Percentiles rank a stretch among this genome's conserved stretches.
Evolutionary conservation across 2,888 invertebrate species (phyloP).

Genomic region (Lingula anatina): DNA sequence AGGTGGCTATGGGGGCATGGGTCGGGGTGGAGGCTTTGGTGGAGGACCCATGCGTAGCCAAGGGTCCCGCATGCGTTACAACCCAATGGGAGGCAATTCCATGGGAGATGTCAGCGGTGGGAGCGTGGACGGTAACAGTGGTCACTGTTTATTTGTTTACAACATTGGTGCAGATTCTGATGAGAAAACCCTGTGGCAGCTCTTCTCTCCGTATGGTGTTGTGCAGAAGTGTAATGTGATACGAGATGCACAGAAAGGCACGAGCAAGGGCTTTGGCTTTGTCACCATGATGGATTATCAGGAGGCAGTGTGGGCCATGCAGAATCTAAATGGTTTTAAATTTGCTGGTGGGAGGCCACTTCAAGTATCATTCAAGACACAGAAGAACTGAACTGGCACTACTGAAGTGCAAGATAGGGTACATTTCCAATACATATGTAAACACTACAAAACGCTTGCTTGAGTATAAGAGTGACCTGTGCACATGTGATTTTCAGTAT

Average conservation of each 20-base stretch:
- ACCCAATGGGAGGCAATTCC: conserved; percentile 16
- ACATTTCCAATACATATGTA: too few relatives aligned
- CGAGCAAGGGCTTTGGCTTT: conserved; percentile 52
- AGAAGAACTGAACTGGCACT: neutral
- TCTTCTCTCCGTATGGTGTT: conserved; percentile 50
- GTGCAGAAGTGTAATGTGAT: conserved; percentile 52
- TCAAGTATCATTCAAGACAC: conserved; percentile 41
- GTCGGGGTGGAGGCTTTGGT: conserved; percentile 4
- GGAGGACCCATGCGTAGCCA: conserved; percentile 20
- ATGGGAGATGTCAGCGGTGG: conserved; percentile 9
- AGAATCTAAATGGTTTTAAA: conserved; percentile 46
- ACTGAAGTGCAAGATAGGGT: too few relatives aligned
- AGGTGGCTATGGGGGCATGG: conserved; percentile 4
- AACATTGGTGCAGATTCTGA: conserved; percentile 51
- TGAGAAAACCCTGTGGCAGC: conserved; percentile 47
- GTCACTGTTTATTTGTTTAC: conserved; percentile 49
- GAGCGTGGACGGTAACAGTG: conserved; percentile 9
- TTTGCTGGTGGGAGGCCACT: conserved; percentile 42
- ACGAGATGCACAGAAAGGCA: conserved; percentile 39
- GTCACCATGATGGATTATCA: conserved; percentile 51
- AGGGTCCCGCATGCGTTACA: conserved; percentile 11
- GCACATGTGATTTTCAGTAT: too few relatives aligned
- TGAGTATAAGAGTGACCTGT: too few relatives aligned
- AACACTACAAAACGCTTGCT: too few relatives aligned
- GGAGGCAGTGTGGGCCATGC: conserved; percentile 50